Base-by-base conservation (phyloP, 2,888 invertebrate species). In the Xestoiulus laeticollis region DNA sequence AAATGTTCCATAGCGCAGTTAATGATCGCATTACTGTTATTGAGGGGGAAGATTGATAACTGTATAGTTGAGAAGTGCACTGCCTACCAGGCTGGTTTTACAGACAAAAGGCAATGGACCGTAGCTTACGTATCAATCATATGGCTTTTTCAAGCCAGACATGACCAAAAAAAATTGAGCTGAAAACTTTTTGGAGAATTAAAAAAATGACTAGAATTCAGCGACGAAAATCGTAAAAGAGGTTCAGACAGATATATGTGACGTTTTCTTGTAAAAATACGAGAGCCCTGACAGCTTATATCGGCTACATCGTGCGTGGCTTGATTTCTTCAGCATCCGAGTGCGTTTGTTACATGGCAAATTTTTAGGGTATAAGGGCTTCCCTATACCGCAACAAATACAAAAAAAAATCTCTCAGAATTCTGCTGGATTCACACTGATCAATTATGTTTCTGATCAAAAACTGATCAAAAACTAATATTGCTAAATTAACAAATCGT, bases 21-120 rank as follows among this genome's bases (percentile, higher is more conserved):
- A 78, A 78, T 78, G 78, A 78, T 78, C 78, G 78, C 30, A 78
- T 78, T 78, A 78, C 78, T 78, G 78, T 78, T 78, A 78, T 78
- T 78, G 78, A 78, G 78, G 26, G 78, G 78, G 78, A 78, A 78
- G 78, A 78, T 78, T 78, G 78, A 78, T 78, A 78, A 78, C 78
- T 78, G 78, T 78, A 30, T 78, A 30, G 78, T 78, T 78, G 30
- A 78, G 30, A 78, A 78, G 30, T 78, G 78, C 78, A 78, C 78
- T 78, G 78, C 78, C 78, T 78, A 78, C 78, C 78, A 78, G 30
- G 30, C 78, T 78, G 30, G 14, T 10, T 78, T 78, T 78, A 30
- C 78, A 78, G 78, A 78, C 78, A 78, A 16, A 78, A 78, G 30
- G 78, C 78, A 30, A 78, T 78, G 78, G 78, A 78, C 78, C 78